Base-by-base conservation (phyloP, 1,140 invertebrate species). In the Lysiphlebus fabarum region DNA sequence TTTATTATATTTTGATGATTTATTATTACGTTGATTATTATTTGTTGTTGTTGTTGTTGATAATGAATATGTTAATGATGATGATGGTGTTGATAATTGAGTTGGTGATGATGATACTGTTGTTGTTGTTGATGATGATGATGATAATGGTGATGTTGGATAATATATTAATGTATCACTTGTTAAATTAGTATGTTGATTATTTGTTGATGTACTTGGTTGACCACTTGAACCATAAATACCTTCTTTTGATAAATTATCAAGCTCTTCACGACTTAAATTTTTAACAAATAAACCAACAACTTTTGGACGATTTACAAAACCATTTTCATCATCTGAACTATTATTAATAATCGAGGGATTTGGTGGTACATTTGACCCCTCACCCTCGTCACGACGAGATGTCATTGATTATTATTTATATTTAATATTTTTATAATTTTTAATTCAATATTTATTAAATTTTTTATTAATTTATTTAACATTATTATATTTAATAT, bases 251-350 rank as follows among this genome's bases (percentile, higher is more conserved):
- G 68, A 64, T 56, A 73, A 62, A 37, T 63, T 67, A 60, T 67
- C 67, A 41, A 67, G 53, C 44, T 69, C 69, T 56, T 70, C 69
- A 59, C 66, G 61, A 63, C 66, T 75, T 38, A 68, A 56, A 56
- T 71, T 70, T 58, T 70, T 73, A 47, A 69, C 64, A 60, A 72
- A 70, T 43, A 75, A 67, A 37, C 71, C 74, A 12, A 67, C 69
- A 42, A 75, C 72, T 54, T 68, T 66, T n/a, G 74, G 73, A 55
- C 72, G 73, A 62, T 70, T 68, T 47, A 65, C 58, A 56, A 75
- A 75, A 47, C 73, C 74, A 64, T 74, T 75, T 60, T 75, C 75
- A 66, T 78, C 75, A 53, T 74, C 73, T 64, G 69, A 65, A 65
- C 73, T 73, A 26, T 4, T 26, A 66, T 72, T n/a, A n/a, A n/a